phyloP scores from a whole-genome alignment of 2,113 vertebrate genomes.

The cat (Felis catus) region F.catus_Fca126_mat1.0 CM031417.1:132093001-132093500 shows the following conservation, averaged over 20 bases:
- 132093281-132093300: slow-evolving; percentile 96
- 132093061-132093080: background rate
- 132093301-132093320: slow-evolving; percentile 99
- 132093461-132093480: slow-evolving; percentile 29
- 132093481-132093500: slow-evolving; percentile 14
- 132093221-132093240: slow-evolving; percentile 97
- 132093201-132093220: slow-evolving; percentile 96
- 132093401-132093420: slow-evolving; percentile 5
- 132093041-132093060: slow-evolving; percentile 5
- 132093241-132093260: slow-evolving; percentile 98
- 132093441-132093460: background rate
- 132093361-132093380: slow-evolving; percentile 90
- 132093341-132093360: slow-evolving; percentile 97
- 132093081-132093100: background rate
- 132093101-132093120: background rate
- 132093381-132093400: background rate
- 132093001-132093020: background rate
- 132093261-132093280: slow-evolving; percentile 97
- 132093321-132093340: slow-evolving; percentile 98
- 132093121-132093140: background rate
- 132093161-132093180: slow-evolving; percentile 83
- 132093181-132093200: slow-evolving; percentile 99
- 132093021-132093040: background rate
- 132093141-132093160: background rate
- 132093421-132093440: background rate